phyloP scores from a whole-genome alignment of 2,888 invertebrate genomes.

The Cheilosia soror region DNA sequence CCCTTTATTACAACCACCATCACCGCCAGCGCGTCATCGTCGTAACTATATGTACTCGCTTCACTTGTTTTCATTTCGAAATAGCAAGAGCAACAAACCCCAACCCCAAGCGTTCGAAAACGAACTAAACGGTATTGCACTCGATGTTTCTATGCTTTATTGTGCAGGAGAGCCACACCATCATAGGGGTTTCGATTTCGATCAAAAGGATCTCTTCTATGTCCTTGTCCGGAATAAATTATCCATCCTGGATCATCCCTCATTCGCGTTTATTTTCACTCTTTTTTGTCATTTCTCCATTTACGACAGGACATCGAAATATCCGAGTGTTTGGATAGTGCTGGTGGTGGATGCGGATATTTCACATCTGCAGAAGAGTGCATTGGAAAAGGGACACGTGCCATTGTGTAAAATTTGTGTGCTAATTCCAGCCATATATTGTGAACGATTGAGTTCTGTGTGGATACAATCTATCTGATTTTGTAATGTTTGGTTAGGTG shows the following conservation, averaged over 20 bases:
- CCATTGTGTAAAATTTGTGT: constrained; percentile 42
- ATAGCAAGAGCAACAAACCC: constrained; percentile 38
- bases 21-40: constrained; percentile 16
- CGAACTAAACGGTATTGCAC: constrained; percentile 13
- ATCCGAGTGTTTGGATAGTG: not conserved
- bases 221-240: constrained; percentile 67
- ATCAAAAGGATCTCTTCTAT: constrained; percentile 42
- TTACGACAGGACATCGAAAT: constrained; percentile 23
- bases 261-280: constrained; percentile 32
- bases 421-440: constrained; percentile 45
- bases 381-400: constrained; percentile 49
- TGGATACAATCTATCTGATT: constrained; percentile 4
- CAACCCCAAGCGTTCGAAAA: not conserved
- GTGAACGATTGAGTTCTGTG: not conserved
- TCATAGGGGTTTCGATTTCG: constrained; percentile 61
- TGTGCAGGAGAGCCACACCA: not conserved
- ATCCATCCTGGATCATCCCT: constrained; percentile 48
- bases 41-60: constrained; percentile 1
- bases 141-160: constrained; percentile 2
- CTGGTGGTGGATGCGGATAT: constrained; percentile 13
- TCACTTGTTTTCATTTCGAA: constrained; percentile 67
- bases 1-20: constrained; percentile 34
- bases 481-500: constrained; percentile 41
- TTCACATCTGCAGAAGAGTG: constrained; percentile 9
- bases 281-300: constrained; percentile 24